Evolutionary conservation across 2,888 invertebrate species (phyloP), one percentile per base, ranked within the genome.

Genomic region (Argyresthia goedartella): DNA sequence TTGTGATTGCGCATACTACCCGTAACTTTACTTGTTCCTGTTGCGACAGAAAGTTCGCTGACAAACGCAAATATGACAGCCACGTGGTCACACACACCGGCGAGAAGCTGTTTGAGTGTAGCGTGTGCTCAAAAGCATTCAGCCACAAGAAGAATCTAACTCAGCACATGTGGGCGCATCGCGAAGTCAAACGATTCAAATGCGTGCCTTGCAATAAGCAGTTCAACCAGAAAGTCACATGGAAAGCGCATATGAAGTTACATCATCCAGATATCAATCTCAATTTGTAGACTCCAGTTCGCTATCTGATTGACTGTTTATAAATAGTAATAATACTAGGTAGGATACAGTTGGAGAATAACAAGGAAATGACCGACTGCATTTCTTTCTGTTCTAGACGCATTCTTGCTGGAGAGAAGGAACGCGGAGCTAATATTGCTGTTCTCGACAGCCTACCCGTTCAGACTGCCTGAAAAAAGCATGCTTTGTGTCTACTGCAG

Each of bases 211-310:
- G 84, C 55, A 76, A 76, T 52, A 84, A 82, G 53, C 75, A 80
- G 47, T 85, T 85, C 49, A 81, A 81, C 52, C 85, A 85, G 49
- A 65, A 76, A 54, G 78, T 81, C n/a, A 81, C 81, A 52, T 84
- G 81, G 81, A 78, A 70, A 51, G 75, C 74, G 0, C 85, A 85
- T 54, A 81, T 81, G 76, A 81, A 75, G 47, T 73, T 76, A 0
- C 76, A 81, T 52, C 84, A 85, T 52, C 82, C 81, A 0, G 79
- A 34, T 25, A 39, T 6, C 25, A 25, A 25, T 25, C 25, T 25
- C 25, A 25, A 25, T 4, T 25, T 11, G 9, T 39, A 39, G 9
- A 11, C 39, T 39, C 39, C 8, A 39, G 39, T 39, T 39, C 3
- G 39, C 10, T 39, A 39, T 39, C 39, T n/a, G 10, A 39, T n/a